phyloP scores from a whole-genome alignment of 2,888 invertebrate species.

The Drosophila melanosoma region DNA sequence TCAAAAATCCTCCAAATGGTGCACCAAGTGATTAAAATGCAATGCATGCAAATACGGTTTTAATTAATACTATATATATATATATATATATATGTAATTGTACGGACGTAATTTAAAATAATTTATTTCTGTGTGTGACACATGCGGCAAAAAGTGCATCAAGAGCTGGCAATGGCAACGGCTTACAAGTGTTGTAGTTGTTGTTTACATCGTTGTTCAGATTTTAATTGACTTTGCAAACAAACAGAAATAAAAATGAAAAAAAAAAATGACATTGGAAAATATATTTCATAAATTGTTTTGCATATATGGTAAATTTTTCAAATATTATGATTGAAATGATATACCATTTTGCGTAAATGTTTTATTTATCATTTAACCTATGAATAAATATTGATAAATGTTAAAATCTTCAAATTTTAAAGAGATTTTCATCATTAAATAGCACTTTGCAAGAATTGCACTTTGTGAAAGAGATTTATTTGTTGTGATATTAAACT shows the following conservation, averaged over 20 bases:
- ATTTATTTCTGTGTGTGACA: slow-evolving; percentile 34
- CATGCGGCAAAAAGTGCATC: slow-evolving; percentile 51
- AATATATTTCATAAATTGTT: slow-evolving; percentile 33
- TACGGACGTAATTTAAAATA: slow-evolving; percentile 3
- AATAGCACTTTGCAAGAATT: too few relatives aligned
- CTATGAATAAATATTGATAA: not conserved
- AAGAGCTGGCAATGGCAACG: slow-evolving; percentile 33
- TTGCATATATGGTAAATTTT: slow-evolving; percentile 23
- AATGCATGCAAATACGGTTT: slow-evolving; percentile 71
- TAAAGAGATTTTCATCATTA: not conserved
- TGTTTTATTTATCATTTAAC: not conserved
- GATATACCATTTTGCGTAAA: not conserved
- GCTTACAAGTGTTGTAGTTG: slow-evolving; percentile 43
- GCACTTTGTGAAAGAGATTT: not conserved
- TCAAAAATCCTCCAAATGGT: slow-evolving; percentile 47
- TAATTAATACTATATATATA: slow-evolving; percentile 62
- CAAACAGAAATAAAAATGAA: slow-evolving; percentile 39
- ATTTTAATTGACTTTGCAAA: slow-evolving; percentile 76
- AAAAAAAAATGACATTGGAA: slow-evolving; percentile 1
- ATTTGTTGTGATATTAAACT: not conserved
- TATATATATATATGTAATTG: slow-evolving; percentile 14
- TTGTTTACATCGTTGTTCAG: slow-evolving; percentile 70
- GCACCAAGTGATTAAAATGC: slow-evolving; percentile 65
- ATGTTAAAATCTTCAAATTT: not conserved
- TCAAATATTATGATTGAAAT: slow-evolving; percentile 4